phyloP scores from a whole-genome alignment of 2,888 invertebrate species.

The Apodemia mormo region DNA sequence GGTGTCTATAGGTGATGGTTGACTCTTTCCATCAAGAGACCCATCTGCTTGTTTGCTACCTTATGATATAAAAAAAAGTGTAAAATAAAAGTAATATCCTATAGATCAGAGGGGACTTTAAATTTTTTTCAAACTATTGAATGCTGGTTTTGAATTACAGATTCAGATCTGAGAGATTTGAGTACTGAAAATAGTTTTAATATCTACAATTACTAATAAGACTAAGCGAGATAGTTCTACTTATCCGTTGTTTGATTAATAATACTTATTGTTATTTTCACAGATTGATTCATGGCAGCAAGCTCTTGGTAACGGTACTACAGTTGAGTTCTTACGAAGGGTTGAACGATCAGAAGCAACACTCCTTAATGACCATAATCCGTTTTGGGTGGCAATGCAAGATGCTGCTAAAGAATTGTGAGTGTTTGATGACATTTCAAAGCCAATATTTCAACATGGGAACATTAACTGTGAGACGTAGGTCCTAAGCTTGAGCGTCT shows the following conservation, averaged over 20 bases:
- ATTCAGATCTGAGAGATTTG: too few species aligned
- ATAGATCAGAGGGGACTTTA: too few species aligned
- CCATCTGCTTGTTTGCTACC: too few species aligned
- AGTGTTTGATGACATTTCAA: conserved; percentile 32
- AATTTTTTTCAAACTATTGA: too few species aligned
- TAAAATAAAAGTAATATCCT: too few species aligned
- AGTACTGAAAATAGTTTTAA: not conserved
- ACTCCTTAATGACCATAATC: conserved; percentile 81
- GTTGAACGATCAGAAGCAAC: conserved; percentile 64
- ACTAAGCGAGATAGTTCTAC: not conserved
- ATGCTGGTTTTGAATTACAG: too few species aligned
- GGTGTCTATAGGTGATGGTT: too few species aligned
- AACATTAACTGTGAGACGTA: not conserved
- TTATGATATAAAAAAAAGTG: too few species aligned
- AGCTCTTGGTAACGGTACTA: conserved; percentile 50
- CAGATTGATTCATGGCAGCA: conserved; percentile 58
- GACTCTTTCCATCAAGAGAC: too few species aligned
- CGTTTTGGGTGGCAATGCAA: conserved; percentile 86
- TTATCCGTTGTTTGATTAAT: not conserved
- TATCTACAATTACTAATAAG: not conserved
- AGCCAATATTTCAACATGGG: not conserved
- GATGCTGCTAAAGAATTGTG: conserved; percentile 69
- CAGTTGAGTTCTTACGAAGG: conserved; percentile 50
- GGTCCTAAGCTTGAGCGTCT: too few species aligned
- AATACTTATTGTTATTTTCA: conserved; percentile 15